phyloP scores from a whole-genome alignment of 2,797 vertebrate genomes.

The Helicolenus hilgendorfi region DNA sequence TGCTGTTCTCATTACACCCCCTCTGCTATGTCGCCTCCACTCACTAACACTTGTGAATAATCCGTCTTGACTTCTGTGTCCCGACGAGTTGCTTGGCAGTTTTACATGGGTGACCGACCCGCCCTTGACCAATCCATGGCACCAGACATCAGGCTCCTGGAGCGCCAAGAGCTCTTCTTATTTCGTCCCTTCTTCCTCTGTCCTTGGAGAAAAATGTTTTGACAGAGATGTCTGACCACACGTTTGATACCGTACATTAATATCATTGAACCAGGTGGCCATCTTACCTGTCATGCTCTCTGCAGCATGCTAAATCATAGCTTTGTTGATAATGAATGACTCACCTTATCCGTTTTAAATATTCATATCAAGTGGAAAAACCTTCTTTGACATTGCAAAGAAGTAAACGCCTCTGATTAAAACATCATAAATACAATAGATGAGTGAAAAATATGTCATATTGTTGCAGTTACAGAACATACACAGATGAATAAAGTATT shows the following conservation, averaged over 20 bases:
- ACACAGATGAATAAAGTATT: neutral
- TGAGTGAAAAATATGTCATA: neutral
- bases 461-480: neutral
- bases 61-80: slow-evolving; percentile 50
- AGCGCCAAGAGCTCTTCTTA: slow-evolving; percentile 4
- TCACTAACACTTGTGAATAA: slow-evolving; percentile 60
- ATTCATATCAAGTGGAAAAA: slow-evolving; percentile 17
- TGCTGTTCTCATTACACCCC: slow-evolving; percentile 33
- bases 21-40: slow-evolving; percentile 22
- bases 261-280: slow-evolving; percentile 41
- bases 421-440: neutral
- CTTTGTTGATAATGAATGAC: slow-evolving; percentile 30
- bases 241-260: neutral
- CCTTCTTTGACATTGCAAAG: neutral
- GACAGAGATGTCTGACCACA: slow-evolving; percentile 12
- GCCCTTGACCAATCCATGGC: slow-evolving; percentile 37
- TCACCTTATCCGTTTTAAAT: slow-evolving; percentile 39
- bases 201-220: slow-evolving; percentile 20
- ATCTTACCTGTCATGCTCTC: slow-evolving; percentile 17
- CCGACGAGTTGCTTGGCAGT: slow-evolving; percentile 21
- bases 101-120: slow-evolving; percentile 61
- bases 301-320: slow-evolving; percentile 2
- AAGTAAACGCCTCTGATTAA: slow-evolving; percentile 3
- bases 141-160: slow-evolving; percentile 25
- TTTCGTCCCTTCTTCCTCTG: neutral